These are phyloP conservation scores for Scopus umbretta DNA, from an alignment of 2,113 vertebrate genomes.

Conservation along the genomic window DNA sequence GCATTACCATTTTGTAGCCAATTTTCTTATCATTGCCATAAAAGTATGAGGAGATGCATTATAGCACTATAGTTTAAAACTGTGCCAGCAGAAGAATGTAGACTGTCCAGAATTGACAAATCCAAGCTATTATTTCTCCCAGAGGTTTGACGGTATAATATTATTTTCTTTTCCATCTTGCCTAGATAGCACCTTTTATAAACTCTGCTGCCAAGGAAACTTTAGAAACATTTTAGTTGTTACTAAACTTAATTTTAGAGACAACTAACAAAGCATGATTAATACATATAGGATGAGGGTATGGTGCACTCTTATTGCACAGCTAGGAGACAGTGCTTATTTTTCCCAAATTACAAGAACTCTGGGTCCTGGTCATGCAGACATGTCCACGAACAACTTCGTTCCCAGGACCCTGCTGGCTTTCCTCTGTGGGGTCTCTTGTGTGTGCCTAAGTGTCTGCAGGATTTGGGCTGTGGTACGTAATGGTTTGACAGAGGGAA, in stretches of 20 bases:
- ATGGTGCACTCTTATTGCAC: neutral
- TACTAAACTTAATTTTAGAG: neutral
- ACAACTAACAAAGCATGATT: neutral
- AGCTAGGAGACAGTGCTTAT: neutral
- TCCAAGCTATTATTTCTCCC: slow-evolving; percentile 21
- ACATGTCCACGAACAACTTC: neutral
- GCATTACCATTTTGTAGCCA: neutral
- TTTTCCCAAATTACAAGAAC: slow-evolving; percentile 21
- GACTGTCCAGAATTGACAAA: slow-evolving; percentile 41
- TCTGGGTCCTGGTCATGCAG: neutral
- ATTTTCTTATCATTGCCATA: neutral
- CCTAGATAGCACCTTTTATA: neutral
- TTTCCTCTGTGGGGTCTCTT: neutral
- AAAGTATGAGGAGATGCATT: neutral
- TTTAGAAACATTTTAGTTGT: neutral
- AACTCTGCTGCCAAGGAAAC: slow-evolving; percentile 3
- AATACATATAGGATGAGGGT: neutral
- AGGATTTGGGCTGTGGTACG: neutral
- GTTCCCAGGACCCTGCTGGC: neutral
- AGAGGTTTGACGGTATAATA: neutral
- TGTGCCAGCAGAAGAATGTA: neutral
- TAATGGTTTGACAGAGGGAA: neutral
- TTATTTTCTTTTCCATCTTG: neutral
- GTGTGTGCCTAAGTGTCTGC: neutral
- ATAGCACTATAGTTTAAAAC: neutral